Evolutionary conservation across 2,797 vertebrate genomes (phyloP).

Genomic region (Lagodon rhomboides): DNA sequence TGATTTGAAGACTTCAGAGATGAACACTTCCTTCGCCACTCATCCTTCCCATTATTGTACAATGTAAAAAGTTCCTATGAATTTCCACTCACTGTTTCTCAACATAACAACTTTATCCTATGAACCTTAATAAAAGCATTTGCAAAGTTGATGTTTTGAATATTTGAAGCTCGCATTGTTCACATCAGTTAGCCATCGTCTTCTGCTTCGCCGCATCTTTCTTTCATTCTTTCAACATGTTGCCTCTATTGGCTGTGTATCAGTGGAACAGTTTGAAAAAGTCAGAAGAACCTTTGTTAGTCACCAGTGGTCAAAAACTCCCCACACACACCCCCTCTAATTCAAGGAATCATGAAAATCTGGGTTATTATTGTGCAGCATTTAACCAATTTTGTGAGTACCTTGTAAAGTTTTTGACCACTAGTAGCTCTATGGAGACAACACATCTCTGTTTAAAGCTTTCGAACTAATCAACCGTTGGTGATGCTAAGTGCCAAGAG

Average conservation of each 20-base stretch:
- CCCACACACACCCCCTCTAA: neutral
- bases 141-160: neutral
- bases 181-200: neutral
- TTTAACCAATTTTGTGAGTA: neutral
- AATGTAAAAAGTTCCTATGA: neutral
- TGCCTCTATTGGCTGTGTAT: neutral
- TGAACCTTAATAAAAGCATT: neutral
- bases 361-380: neutral
- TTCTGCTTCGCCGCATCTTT: neutral
- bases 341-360: neutral
- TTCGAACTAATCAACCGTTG: neutral
- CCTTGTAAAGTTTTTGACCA: neutral
- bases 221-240: neutral
- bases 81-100: slow-evolving; percentile 25
- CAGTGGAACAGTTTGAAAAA: neutral
- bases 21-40: neutral
- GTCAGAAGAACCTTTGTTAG: neutral
- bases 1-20: neutral
- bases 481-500: neutral
- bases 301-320: neutral
- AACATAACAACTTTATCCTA: slow-evolving; percentile 4
- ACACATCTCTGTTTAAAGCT: neutral
- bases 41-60: neutral
- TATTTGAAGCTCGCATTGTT: slow-evolving; percentile 1
- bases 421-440: neutral